Percentiles rank a stretch among this genome's conserved stretches.
These are phyloP conservation scores for Eunapius fragilis DNA, from an alignment of 37 sponge, comb jelly and placozoan genomes.

Conservation along the genomic window DNA sequence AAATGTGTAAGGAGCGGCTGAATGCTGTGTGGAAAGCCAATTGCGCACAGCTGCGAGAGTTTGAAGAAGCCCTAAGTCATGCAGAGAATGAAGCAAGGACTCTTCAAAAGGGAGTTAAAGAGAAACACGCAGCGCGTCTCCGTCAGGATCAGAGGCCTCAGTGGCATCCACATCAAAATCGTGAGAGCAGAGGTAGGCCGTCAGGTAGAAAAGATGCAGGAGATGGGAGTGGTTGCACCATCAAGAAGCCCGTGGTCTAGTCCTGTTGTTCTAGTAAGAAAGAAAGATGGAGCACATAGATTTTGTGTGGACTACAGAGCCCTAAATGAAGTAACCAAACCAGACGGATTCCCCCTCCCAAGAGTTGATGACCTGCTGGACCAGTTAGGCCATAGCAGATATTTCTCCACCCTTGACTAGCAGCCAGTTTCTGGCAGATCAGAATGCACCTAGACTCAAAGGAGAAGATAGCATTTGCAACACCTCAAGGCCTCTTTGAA, in stretches of 20 bases:
- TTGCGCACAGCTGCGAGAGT: no score
- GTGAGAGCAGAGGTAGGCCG: no score
- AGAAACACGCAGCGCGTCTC: no score
- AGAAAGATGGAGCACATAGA: conserved; percentile 16
- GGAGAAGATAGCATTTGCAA: conserved; percentile 1
- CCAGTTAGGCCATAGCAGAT: conserved; percentile 27
- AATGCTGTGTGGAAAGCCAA: no score
- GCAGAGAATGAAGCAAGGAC: no score
- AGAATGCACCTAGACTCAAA: conserved; percentile 28
- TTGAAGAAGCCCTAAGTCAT: no score
- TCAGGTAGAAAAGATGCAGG: conserved; percentile 42
- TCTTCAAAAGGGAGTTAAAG: no score
- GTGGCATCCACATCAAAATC: no score
- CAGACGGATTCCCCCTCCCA: conserved; percentile 39
- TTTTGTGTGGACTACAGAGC: no score
- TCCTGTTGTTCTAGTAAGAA: conserved; percentile 39
- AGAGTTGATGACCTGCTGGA: conserved; percentile 47
- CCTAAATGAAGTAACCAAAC: conserved; percentile 26
- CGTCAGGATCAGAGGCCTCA: no score
- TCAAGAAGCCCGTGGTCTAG: conserved; percentile 40
- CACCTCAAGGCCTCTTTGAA: no score
- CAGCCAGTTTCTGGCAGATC: conserved; percentile 52
- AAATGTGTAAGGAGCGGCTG: no score
- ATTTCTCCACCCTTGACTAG: conserved; percentile 40
- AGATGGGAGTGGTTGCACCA: conserved; percentile 18